Conservation (phyloP, 2,113 vertebrate species). For the Meriones unguiculatus region DNA sequence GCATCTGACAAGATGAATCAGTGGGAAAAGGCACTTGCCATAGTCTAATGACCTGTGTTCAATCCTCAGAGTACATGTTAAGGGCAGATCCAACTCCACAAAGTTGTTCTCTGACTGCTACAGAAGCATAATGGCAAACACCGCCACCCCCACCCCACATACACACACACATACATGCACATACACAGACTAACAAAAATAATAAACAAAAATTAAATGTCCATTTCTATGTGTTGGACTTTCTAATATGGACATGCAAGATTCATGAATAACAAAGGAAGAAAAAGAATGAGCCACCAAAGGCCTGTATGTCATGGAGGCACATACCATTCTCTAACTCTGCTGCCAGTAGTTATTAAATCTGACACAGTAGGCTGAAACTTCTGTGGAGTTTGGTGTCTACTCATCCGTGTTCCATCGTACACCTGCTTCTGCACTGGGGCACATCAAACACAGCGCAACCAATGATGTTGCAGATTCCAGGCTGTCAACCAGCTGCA, state of each 20-base stretch:
- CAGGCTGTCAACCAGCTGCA: too few relatives aligned
- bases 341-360: background rate
- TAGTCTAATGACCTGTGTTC: background rate
- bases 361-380: background rate
- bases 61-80: background rate
- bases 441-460: background rate
- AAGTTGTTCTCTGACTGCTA: background rate
- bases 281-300: background rate
- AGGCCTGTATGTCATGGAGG: too few relatives aligned
- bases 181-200: background rate
- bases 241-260: background rate
- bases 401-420: background rate
- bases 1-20: too few relatives aligned
- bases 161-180: background rate
- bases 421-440: background rate
- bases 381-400: background rate
- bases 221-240: background rate
- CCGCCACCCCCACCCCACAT: background rate
- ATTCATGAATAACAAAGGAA: background rate
- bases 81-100: background rate
- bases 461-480: background rate
- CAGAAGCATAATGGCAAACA: background rate
- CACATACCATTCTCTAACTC: background rate
- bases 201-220: background rate
- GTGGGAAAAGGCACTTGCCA: background rate